Base-by-base conservation (phyloP, 2,888 invertebrate genomes). In the Villa cingulata region DNA sequence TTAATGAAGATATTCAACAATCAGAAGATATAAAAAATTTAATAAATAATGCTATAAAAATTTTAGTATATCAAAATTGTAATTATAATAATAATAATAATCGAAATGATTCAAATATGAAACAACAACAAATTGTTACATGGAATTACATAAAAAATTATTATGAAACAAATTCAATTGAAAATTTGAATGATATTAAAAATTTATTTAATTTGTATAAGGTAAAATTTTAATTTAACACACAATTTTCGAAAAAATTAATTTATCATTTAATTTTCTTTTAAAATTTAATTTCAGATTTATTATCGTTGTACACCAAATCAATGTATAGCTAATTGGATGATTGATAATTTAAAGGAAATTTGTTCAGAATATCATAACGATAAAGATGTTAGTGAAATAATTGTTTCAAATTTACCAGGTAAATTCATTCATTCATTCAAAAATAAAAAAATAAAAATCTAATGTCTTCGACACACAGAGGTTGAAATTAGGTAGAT, bases 351-450 rank as follows among this genome's bases (percentile, higher is more conserved):
- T 43, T 41, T 68, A 2, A 61, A 62, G 47, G 50, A 46, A 1
- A 54, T 67, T 18, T 65, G 64, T 32, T 54, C 55, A 46, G 12
- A 12, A 3, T 14, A 32, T 32, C 49, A 64, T 43, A 57, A 56
- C 10, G 56, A 65, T 45, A 48, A 57, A 15, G 54, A 59, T 29
- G 53, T 63, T 12, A 62, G 62, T 17, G 51, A 54, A 37, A 41
- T 54, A 7, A 53, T 66, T 14, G 55, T 66, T 4, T 60, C 60
- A 9, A 53, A 62, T 37, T 43, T 66, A 27, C 59, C 66, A 43
- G 60, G 66, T 66, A 53, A 32, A 4, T 16, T 6, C 9, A 16
- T 14, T 4, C 14, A 15, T 34, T 10, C 12, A 10, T 34, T 34
- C n/a, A 27, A 27, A 27, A 6, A 6, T 4, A 9, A 27, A 27